These are phyloP conservation scores for Sitobion miscanthi DNA, from an alignment of 1,140 invertebrate genomes.

Conservation along the genomic window DNA sequence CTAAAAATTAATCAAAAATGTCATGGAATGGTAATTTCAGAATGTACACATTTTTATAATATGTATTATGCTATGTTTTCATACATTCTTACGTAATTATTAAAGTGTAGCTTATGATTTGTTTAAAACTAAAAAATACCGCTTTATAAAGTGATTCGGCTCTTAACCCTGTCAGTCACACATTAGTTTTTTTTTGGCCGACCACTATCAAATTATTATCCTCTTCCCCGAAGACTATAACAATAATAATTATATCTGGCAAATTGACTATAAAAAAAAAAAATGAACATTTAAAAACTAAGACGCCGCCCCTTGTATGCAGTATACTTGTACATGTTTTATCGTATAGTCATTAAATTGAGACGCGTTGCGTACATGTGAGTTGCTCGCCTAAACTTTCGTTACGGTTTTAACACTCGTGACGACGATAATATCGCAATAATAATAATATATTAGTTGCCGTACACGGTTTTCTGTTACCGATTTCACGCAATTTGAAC, in stretches of 20 bases:
- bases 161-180: neutral
- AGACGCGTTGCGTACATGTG: too few relatives aligned
- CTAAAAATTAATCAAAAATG: too few relatives aligned
- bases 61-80: neutral
- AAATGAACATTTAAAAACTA: neutral
- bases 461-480: too few relatives aligned
- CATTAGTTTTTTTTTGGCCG: neutral
- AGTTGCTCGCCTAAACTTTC: neutral
- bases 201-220: neutral
- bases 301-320: neutral
- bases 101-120: neutral
- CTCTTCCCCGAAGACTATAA: neutral
- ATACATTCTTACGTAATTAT: neutral
- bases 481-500: too few relatives aligned
- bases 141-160: too few relatives aligned
- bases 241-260: neutral
- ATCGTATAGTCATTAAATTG: neutral
- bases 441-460: neutral
- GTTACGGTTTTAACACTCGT: neutral
- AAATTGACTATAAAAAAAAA: neutral
- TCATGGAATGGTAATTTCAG: neutral
- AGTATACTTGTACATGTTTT: neutral
- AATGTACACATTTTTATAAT: neutral
- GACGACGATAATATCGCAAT: neutral
- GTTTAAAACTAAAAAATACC: too few relatives aligned